A percentile compares a stretch with the other conserved stretches of the same genome.
Evolutionary conservation across 2,888 invertebrate genomes (phyloP).

Genomic region (Sesia bembeciformis): DNA sequence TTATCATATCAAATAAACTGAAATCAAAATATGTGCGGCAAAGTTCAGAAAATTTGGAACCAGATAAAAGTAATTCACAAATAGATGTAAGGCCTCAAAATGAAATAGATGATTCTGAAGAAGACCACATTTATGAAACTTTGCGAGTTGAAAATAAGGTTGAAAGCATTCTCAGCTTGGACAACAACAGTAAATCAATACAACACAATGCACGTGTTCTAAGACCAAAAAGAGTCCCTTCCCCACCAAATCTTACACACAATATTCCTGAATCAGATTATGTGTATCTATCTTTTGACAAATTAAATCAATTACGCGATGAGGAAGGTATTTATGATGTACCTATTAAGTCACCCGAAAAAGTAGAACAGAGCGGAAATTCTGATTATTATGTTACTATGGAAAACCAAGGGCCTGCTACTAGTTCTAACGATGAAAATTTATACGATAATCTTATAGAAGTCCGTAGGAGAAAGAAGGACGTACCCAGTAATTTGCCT

Average conservation of each 20-base stretch:
- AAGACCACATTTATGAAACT: constrained; percentile 77
- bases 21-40: constrained; percentile 53
- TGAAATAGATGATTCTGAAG: constrained; percentile 41
- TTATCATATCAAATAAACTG: constrained; percentile 44
- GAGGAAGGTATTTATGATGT: constrained; percentile 58
- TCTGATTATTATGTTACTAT: constrained; percentile 52
- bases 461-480: constrained; percentile 52
- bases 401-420: constrained; percentile 35
- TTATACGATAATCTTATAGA: constrained; percentile 57
- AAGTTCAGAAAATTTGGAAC: constrained; percentile 44
- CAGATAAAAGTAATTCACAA: constrained; percentile 18
- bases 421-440: constrained; percentile 32
- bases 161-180: constrained; percentile 34
- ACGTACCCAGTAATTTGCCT: constrained; percentile 30
- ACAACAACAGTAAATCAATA: constrained; percentile 53
- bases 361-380: constrained; percentile 21
- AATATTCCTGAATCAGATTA: constrained; percentile 60
- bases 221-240: constrained; percentile 44
- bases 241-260: constrained; percentile 34
- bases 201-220: constrained; percentile 34
- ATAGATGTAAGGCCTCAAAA: constrained; percentile 11
- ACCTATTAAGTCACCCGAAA: constrained; percentile 51
- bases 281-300: constrained; percentile 63
- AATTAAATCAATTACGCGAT: constrained; percentile 38
- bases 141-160: constrained; percentile 56